Evolutionary conservation across 2,888 invertebrate species (phyloP).

Genomic region (Agriopis aurantiaria): DNA sequence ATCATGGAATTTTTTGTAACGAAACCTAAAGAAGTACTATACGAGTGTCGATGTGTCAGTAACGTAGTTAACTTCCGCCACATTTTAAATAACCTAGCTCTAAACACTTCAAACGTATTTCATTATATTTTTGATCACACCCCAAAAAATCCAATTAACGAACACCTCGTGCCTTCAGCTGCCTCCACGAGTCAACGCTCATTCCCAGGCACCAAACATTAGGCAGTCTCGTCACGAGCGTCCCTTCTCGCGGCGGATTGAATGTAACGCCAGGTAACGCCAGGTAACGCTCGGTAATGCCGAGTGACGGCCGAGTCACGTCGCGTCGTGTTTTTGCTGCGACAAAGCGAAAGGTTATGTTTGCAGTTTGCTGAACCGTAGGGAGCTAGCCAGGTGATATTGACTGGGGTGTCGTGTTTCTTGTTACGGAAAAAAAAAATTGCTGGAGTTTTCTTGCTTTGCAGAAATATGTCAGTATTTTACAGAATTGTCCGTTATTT

Average conservation of each 20-base stretch:
- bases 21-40: no score
- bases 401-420: background rate
- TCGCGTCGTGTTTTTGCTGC: background rate
- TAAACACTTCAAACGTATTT: background rate
- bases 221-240: constrained; percentile 2
- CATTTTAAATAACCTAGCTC: background rate
- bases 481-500: background rate
- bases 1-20: no score
- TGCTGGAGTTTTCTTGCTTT: background rate
- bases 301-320: background rate
- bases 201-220: background rate
- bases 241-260: background rate
- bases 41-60: background rate
- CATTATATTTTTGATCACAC: constrained; percentile 1
- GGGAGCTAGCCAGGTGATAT: background rate
- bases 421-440: background rate
- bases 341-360: background rate
- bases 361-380: background rate
- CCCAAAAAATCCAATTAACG: constrained; percentile 9
- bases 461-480: background rate
- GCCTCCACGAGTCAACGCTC: background rate
- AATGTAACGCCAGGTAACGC: constrained; percentile 38
- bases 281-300: background rate
- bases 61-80: background rate
- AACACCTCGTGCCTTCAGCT: background rate